These are phyloP conservation scores for Aeoliscus strigatus DNA, from an alignment of 2,797 vertebrate species.

Conservation along the genomic window DNA sequence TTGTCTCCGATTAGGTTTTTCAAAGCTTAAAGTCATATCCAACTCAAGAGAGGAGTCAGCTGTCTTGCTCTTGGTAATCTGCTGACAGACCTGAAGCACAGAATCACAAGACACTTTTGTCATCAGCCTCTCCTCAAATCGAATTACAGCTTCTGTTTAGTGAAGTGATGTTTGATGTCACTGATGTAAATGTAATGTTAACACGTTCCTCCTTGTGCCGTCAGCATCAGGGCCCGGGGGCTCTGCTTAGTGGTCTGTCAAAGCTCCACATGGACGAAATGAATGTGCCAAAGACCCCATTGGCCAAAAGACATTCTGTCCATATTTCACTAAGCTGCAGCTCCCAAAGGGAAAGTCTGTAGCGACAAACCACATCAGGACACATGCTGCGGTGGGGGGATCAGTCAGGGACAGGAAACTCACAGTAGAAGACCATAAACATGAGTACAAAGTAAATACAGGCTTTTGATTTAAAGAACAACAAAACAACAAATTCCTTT, in stretches of 20 bases:
- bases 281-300: constrained; percentile 39
- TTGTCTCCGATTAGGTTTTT: too few species aligned
- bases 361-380: constrained; percentile 49
- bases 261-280: constrained; percentile 37
- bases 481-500: too few species aligned
- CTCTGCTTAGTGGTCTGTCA: constrained; percentile 22
- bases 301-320: constrained; percentile 48
- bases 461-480: too few species aligned
- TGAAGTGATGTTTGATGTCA: constrained; percentile 36
- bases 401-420: constrained; percentile 28
- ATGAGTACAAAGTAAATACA: constrained; percentile 3
- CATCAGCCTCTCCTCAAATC: constrained; percentile 27
- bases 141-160: constrained; percentile 31
- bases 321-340: constrained; percentile 52
- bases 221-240: constrained; percentile 12
- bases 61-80: constrained; percentile 19
- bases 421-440: not conserved
- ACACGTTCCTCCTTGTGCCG: constrained; percentile 26
- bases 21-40: not conserved
- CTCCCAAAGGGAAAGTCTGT: constrained; percentile 40
- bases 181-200: constrained; percentile 26
- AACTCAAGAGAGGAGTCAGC: constrained; percentile 24
- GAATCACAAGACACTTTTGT: constrained; percentile 32
- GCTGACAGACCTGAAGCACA: constrained; percentile 12
- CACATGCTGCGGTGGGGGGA: constrained; percentile 38